Conservation (phyloP, 2,797 vertebrate species). For the Lutjanus argentimaculatus region DNA sequence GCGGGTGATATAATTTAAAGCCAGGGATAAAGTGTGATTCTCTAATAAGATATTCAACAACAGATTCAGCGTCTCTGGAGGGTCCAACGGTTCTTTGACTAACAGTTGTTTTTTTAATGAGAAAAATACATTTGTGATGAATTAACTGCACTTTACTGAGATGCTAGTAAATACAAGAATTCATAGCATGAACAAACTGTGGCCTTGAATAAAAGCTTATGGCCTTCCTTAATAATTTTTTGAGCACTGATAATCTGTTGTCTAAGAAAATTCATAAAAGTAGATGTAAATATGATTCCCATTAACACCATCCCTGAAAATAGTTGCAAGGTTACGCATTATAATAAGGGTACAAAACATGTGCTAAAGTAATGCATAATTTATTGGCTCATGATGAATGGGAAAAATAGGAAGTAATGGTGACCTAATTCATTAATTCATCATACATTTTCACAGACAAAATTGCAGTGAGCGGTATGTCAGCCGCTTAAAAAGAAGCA, state of each 20-base stretch:
- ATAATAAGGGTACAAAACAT: neutral
- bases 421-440: neutral
- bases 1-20: slow-evolving; percentile 31
- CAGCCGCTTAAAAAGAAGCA: too few relatives aligned
- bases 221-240: neutral
- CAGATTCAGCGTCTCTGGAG: slow-evolving; percentile 1
- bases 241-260: neutral
- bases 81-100: slow-evolving; percentile 9
- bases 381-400: neutral
- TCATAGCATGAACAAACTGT: neutral
- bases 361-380: neutral
- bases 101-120: slow-evolving; percentile 19
- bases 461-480: too few relatives aligned
- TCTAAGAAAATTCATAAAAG: neutral
- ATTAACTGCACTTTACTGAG: neutral
- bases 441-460: too few relatives aligned
- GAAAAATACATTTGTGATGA: slow-evolving; percentile 5
- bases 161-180: neutral
- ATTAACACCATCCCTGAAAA: neutral
- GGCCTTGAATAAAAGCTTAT: neutral
- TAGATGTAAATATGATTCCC: neutral
- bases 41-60: slow-evolving; percentile 51
- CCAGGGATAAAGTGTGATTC: slow-evolving; percentile 6
- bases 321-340: neutral
- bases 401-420: neutral